Conservation (phyloP, 2,888 invertebrate genomes). For the Dasysyrphus tricinctus region DNA sequence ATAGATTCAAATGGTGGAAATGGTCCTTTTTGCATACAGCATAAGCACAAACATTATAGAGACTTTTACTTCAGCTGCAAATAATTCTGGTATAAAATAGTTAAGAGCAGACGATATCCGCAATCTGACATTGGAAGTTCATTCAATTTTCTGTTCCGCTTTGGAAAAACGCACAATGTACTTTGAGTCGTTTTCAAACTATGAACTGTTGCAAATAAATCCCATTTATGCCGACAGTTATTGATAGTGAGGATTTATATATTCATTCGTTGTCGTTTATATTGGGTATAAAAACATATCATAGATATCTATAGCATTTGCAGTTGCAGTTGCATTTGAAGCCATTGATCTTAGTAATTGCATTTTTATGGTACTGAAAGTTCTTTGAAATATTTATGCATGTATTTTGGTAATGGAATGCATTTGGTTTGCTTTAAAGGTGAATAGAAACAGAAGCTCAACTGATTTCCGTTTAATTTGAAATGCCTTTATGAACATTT, state of each 20-base stretch:
- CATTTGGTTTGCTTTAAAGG: not conserved
- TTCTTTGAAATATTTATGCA: not conserved
- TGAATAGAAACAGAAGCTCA: not conserved
- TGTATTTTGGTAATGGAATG: not conserved
- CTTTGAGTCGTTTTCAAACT: constrained; percentile 7
- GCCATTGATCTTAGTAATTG: not conserved
- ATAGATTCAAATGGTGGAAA: not conserved
- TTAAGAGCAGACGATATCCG: not conserved
- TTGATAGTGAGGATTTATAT: constrained; percentile 43
- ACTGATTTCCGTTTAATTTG: not conserved
- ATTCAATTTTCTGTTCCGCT: constrained; percentile 21
- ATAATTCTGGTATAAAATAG: constrained; percentile 13
- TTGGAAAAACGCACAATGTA: not conserved
- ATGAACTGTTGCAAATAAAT: constrained; percentile 24
- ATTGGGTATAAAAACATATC: not conserved
- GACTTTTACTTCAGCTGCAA: constrained; percentile 25
- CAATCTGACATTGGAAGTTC: constrained; percentile 33
- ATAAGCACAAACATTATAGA: constrained; percentile 32
- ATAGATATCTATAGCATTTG: not conserved
- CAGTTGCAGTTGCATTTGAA: not conserved
- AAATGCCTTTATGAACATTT: not conserved
- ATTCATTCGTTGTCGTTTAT: not conserved
- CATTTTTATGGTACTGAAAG: not conserved
- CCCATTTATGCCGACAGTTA: constrained; percentile 49
- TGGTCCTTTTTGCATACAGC: constrained; percentile 8